A percentile compares a stretch with the other conserved stretches of the same genome.
phyloP scores from a whole-genome alignment of 2,888 invertebrate species.

The Drosophila vallismaia region DNA sequence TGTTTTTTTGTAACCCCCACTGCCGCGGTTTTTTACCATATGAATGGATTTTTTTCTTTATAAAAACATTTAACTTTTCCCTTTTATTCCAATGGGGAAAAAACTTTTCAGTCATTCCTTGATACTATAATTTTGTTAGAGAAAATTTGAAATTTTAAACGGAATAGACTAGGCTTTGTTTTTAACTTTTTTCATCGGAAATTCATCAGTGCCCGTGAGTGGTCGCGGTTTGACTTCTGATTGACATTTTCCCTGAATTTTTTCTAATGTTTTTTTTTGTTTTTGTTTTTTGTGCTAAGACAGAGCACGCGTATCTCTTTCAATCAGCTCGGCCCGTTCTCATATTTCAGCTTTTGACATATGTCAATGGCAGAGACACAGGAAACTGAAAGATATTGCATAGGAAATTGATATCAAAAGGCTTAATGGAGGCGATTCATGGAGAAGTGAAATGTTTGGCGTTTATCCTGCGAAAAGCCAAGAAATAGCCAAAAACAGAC shows the following conservation, averaged over 20 bases:
- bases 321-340: conserved; percentile 29
- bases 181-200: conserved; percentile 53
- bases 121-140: not conserved
- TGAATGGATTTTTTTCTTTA: conserved; percentile 30
- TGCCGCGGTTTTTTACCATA: conserved; percentile 26
- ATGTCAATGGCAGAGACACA: conserved; percentile 57
- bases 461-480: not conserved
- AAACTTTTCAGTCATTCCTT: conserved; percentile 3
- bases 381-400: conserved; percentile 24
- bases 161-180: not conserved
- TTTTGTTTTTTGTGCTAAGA: conserved; percentile 24
- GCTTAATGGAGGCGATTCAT: not conserved
- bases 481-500: not conserved
- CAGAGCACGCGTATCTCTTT: conserved; percentile 31
- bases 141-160: not conserved
- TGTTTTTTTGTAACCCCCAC: conserved; percentile 17
- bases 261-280: conserved; percentile 9
- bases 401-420: conserved; percentile 20
- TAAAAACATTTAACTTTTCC: conserved; percentile 15
- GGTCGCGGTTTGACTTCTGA: conserved; percentile 70
- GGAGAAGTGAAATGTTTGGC: not conserved
- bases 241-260: conserved; percentile 62
- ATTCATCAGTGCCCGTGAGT: conserved; percentile 65
- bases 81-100: not conserved
- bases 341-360: conserved; percentile 62